Evolutionary conservation across 1,140 invertebrate species (phyloP), one percentile per base, ranked within the genome.

Genomic region (Steinernema khuongi): DNA sequence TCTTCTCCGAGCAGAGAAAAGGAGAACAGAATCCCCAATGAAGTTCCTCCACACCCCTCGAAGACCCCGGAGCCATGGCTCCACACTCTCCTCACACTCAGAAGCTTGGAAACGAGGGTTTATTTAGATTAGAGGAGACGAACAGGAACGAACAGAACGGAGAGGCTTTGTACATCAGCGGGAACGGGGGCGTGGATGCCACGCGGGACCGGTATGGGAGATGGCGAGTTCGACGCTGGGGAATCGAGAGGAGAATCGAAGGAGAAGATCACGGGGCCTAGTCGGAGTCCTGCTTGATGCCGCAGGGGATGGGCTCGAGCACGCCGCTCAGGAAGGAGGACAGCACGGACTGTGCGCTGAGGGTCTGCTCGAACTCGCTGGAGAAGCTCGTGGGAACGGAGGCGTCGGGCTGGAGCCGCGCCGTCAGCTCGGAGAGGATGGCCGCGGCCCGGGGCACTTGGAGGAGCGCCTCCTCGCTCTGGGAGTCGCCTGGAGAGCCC

Each of bases 71-170:
- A n/a, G n/a, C n/a, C n/a, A n/a, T n/a, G n/a, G n/a, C n/a, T n/a
- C n/a, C n/a, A n/a, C n/a, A n/a, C n/a, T n/a, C n/a, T n/a, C n/a
- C n/a, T n/a, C n/a, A n/a, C n/a, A n/a, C n/a, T n/a, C n/a, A n/a
- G n/a, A n/a, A n/a, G n/a, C n/a, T 41, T n/a, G 36, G 36, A 60
- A 60, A 60, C 22, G 50, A 60, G n/a, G n/a, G n/a, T 60, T 60
- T 26, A 60, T 60, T 60, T 60, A 60, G 26, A 7, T 60, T 60
- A 60, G 7, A 60, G 26, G 4, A 2, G 22, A 60, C 14, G 14
- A 22, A 60, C 36, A n/a, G 50, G 26, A 60, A 60, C 11, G 26
- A 60, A 60, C 11, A 11, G 22, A 60, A 60, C 50, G 26, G 14
- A 26, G 36, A 60, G 26, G 22, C 50, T 60, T 60, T 60, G 50